Conservation (phyloP, 2,797 vertebrate genomes). For the Hypotaenidia philippensis region DNA sequence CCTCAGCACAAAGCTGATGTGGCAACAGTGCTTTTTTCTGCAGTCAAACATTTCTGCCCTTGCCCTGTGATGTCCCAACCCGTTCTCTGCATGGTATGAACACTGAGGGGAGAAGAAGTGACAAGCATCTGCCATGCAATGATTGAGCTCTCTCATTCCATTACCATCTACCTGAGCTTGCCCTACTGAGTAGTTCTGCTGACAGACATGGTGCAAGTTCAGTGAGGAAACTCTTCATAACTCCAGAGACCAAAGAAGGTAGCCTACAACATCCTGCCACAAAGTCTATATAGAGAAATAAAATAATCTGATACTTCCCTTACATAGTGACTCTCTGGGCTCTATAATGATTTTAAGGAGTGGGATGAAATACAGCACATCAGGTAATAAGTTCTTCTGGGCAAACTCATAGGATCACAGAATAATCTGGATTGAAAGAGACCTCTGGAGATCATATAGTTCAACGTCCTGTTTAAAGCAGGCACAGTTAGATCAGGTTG, state of each 20-base stretch:
- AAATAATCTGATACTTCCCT: background rate
- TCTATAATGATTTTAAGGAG: background rate
- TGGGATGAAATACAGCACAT: background rate
- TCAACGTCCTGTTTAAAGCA: background rate
- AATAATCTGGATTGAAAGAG: background rate
- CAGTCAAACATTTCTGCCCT: background rate
- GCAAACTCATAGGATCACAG: background rate
- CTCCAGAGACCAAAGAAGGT: background rate
- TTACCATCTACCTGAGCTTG: background rate
- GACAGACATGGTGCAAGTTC: background rate
- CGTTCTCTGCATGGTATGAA: too few species aligned
- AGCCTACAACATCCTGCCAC: background rate
- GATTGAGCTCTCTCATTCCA: background rate
- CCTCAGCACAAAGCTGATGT: background rate
- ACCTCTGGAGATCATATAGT: background rate
- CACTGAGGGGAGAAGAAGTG: background rate
- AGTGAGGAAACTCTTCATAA: background rate
- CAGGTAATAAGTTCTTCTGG: background rate
- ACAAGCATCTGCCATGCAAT: background rate
- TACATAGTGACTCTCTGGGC: background rate
- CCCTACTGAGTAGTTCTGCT: background rate
- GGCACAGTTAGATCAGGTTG: background rate
- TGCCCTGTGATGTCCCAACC: background rate
- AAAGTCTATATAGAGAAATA: background rate
- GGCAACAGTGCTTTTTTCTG: background rate